phyloP scores from a whole-genome alignment of 2,888 invertebrate genomes.

The Drosophila affinis region DNA sequence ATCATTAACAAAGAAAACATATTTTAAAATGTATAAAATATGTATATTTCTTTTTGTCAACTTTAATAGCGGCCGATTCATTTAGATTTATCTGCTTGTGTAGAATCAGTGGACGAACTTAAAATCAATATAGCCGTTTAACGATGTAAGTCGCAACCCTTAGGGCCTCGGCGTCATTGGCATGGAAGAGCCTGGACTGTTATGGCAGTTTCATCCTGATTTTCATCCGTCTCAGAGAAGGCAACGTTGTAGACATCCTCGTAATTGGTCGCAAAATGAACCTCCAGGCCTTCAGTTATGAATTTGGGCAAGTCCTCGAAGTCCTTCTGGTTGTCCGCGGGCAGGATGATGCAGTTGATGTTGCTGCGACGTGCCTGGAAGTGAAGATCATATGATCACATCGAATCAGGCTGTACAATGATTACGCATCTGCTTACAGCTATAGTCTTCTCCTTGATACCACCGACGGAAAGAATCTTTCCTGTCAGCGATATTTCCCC shows the following conservation, averaged over 20 bases:
- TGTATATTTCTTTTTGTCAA: too few species aligned
- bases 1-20: too few species aligned
- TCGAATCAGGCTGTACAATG: too few species aligned
- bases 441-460: conserved; percentile 98
- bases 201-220: background rate
- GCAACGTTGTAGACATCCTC: conserved; percentile 94
- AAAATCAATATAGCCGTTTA: too few species aligned
- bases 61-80: too few species aligned
- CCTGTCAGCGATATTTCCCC: conserved; percentile 98
- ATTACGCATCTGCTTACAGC: conserved; percentile 87
- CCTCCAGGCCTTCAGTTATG: conserved; percentile 95
- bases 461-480: conserved; percentile 96
- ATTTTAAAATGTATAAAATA: too few species aligned
- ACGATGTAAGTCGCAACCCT: too few species aligned
- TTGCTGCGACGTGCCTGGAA: conserved; percentile 96
- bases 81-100: too few species aligned
- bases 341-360: conserved; percentile 94
- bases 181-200: too few species aligned
- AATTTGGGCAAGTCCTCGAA: conserved; percentile 96
- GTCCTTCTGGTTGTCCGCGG: conserved; percentile 98
- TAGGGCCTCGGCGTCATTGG: too few species aligned
- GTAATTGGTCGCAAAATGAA: conserved; percentile 95
- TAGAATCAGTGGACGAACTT: too few species aligned
- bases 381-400: too few species aligned
- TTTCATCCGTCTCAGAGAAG: conserved; percentile 84